Evolutionary conservation across 2,888 invertebrate species (phyloP).

Genomic region (Laothoe populi): DNA sequence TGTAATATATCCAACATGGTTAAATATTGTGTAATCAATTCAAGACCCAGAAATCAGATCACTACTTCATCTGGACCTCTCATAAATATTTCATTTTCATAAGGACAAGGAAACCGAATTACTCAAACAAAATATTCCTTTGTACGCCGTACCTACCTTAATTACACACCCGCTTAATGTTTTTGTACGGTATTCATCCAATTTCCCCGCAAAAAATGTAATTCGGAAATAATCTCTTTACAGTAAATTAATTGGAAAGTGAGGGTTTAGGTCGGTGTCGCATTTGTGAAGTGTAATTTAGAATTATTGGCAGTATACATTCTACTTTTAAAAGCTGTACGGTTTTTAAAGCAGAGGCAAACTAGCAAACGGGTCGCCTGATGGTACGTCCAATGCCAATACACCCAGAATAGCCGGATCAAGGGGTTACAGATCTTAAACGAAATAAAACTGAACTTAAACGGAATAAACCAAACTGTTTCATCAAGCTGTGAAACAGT

Average conservation of each 20-base stretch:
- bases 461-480: too few species aligned
- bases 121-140: slow-evolving; percentile 4
- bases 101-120: neutral
- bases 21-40: too few species aligned
- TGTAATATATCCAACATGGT: too few species aligned
- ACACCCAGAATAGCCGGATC: too few species aligned
- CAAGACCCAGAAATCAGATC: too few species aligned
- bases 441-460: too few species aligned
- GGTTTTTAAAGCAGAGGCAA: too few species aligned
- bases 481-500: too few species aligned
- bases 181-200: neutral
- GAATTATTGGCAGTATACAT: neutral
- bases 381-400: too few species aligned
- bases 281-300: neutral
- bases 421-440: too few species aligned
- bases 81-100: neutral
- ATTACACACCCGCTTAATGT: neutral
- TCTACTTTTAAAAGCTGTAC: too few species aligned
- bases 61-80: neutral
- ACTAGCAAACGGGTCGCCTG: too few species aligned
- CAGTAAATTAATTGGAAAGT: slow-evolving; percentile 12
- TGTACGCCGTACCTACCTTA: neutral
- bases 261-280: slow-evolving; percentile 1
- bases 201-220: slow-evolving; percentile 15
- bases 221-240: slow-evolving; percentile 17